Base-by-base conservation (phyloP, 2,888 invertebrate species). In the Creontiades dilutus region DNA sequence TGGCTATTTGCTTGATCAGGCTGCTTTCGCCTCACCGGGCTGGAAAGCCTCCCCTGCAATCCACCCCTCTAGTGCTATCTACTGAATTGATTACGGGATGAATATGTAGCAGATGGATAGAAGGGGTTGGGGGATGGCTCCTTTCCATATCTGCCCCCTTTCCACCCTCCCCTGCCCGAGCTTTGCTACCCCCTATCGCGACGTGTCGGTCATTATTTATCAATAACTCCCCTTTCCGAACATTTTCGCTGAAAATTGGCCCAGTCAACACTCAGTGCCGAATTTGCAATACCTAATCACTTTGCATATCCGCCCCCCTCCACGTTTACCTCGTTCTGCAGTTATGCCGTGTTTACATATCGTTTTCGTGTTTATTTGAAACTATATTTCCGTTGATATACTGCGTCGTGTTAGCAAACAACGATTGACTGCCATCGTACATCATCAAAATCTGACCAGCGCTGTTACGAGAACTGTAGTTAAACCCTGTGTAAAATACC, bases 11-110 rank as follows among this genome's bases (percentile, higher is more conserved):
- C 76, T 87, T 87, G 87, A 87, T 87, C 87, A 76, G 87, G 14
- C 76, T 48, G 61, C 37, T 61, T 46, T 37, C 13, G 23, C 81
- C 23, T 48, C 81, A 76, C 16, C 76, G 76, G 76, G 13, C 76
- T 76, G 76, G 85, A 16, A 85, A 14, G 85, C 57, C n/a, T 27
- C 23, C 55, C 57, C 57, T 86, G 61, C 86, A 52, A 37, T 46
- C 46, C 61, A n/a, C 76, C 78, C 87, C 48, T 78, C 68, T n/a
- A 61, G 87, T 27, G 75, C 76, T 87, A 87, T 87, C 87, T 76
- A 78, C 87, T 87, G 87, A 87, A 87, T 87, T 87, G 87, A 87
- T 87, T 87, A 87, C 87, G 19, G 87, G 78, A 87, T 87, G 87
- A 87, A 87, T 87, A 87, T 87, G 87, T 87, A 87, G 87, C 76